Evolutionary conservation across 2,113 vertebrate genomes (phyloP).

Genomic region (Pluvialis apricaria): DNA sequence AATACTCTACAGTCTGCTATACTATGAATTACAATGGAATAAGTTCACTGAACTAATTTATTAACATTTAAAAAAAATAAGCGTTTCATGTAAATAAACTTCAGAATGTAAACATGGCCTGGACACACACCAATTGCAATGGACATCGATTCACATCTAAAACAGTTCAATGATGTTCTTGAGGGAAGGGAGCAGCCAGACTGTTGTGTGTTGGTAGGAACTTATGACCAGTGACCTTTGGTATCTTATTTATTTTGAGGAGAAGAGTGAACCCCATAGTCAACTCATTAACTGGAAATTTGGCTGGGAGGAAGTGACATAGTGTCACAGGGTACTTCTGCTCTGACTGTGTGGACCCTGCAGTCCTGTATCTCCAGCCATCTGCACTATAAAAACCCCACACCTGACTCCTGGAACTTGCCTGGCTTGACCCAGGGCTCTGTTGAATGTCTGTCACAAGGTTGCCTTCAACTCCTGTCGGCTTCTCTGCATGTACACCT

Average conservation of each 20-base stretch:
- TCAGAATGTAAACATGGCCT: background rate
- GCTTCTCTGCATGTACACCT: background rate
- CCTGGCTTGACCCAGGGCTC: background rate
- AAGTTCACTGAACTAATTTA: background rate
- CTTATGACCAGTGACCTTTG: background rate
- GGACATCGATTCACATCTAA: background rate
- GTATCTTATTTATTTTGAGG: background rate
- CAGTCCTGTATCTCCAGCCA: background rate
- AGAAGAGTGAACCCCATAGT: background rate
- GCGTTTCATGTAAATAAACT: background rate
- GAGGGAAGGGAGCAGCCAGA: background rate
- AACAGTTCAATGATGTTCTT: background rate
- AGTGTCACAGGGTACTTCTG: background rate
- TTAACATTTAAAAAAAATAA: background rate
- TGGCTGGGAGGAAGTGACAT: background rate
- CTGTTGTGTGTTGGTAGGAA: background rate
- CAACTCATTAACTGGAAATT: background rate
- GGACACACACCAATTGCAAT: background rate
- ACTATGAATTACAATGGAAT: background rate
- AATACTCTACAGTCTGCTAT: background rate
- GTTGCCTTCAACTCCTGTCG: background rate
- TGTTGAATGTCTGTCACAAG: background rate
- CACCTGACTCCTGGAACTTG: background rate
- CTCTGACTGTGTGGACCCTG: background rate
- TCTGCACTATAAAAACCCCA: background rate